Evolutionary conservation across 2,797 vertebrate species (phyloP).

Genomic region (Malurus splendens): DNA sequence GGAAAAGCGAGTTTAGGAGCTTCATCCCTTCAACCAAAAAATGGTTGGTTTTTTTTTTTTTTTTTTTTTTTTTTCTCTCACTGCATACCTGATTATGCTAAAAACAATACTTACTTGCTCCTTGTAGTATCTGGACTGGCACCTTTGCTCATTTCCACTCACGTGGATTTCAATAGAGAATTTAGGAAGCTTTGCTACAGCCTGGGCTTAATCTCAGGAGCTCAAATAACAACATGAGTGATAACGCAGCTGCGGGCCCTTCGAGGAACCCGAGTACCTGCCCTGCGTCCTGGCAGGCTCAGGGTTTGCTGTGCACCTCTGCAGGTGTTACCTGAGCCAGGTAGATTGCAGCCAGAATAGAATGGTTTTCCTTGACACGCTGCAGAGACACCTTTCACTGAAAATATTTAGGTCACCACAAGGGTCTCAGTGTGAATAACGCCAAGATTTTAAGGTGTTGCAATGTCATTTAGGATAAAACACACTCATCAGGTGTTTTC

Average conservation of each 20-base stretch:
- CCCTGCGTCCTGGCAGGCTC: background rate
- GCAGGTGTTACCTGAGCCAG: constrained; percentile 10
- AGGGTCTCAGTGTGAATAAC: background rate
- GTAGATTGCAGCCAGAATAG: background rate
- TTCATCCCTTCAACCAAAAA: background rate
- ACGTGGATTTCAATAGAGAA: accelerated
- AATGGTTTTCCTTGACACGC: background rate
- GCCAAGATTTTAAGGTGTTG: background rate
- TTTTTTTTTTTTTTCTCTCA: background rate
- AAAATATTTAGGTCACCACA: background rate
- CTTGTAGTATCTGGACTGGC: background rate
- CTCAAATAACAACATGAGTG: background rate
- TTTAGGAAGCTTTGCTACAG: background rate
- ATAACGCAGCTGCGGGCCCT: accelerated
- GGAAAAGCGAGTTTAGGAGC: background rate
- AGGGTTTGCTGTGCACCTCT: background rate
- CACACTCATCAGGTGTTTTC: accelerated
- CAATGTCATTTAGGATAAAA: background rate
- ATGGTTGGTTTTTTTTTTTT: accelerated
- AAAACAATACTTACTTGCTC: background rate
- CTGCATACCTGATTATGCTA: background rate
- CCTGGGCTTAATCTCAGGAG: background rate
- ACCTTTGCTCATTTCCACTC: background rate
- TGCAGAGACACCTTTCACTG: background rate
- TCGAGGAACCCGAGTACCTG: background rate